These are phyloP conservation scores for Neelides folsomi DNA, from an alignment of 2,888 invertebrate genomes.

Conservation along the genomic window DNA sequence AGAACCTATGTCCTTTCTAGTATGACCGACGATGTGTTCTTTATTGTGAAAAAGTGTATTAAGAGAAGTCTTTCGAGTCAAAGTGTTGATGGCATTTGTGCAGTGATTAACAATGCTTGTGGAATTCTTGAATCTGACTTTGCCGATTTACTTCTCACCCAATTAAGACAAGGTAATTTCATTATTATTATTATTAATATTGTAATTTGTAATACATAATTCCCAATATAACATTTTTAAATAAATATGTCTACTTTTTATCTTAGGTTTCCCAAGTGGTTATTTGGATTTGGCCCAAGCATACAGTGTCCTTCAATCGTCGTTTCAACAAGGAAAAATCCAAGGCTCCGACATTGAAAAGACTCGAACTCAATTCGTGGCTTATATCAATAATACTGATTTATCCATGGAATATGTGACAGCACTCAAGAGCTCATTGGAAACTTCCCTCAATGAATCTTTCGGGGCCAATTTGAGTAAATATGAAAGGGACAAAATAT, in stretches of 20 bases:
- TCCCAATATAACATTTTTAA: slow-evolving; percentile 1
- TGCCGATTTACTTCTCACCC: slow-evolving; percentile 55
- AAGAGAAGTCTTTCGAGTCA: slow-evolving; percentile 81
- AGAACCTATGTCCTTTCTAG: slow-evolving; percentile 52
- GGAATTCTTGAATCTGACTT: slow-evolving; percentile 74
- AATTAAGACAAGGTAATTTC: slow-evolving; percentile 58
- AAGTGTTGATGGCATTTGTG: slow-evolving; percentile 90
- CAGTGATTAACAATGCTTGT: slow-evolving; percentile 85
- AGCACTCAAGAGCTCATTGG: slow-evolving; percentile 64
- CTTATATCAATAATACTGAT: slow-evolving; percentile 79
- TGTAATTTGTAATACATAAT: slow-evolving; percentile 23
- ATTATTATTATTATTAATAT: slow-evolving; percentile 40
- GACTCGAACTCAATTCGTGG: slow-evolving; percentile 59
- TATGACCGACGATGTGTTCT: slow-evolving; percentile 95
- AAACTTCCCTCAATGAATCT: slow-evolving; percentile 53
- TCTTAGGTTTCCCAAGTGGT: slow-evolving; percentile 39
- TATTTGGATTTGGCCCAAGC: slow-evolving; percentile 66
- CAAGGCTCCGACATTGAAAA: slow-evolving; percentile 68
- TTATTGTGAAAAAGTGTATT: slow-evolving; percentile 88
- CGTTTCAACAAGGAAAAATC: slow-evolving; percentile 63
- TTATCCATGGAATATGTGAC: slow-evolving; percentile 80
- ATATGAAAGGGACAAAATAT: slow-evolving; percentile 56
- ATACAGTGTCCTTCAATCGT: slow-evolving; percentile 65
- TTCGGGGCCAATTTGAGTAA: slow-evolving; percentile 40
- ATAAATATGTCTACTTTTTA: not conserved